Evolutionary conservation across 2,888 invertebrate genomes (phyloP).

Genomic region (Gryllus longicercus): DNA sequence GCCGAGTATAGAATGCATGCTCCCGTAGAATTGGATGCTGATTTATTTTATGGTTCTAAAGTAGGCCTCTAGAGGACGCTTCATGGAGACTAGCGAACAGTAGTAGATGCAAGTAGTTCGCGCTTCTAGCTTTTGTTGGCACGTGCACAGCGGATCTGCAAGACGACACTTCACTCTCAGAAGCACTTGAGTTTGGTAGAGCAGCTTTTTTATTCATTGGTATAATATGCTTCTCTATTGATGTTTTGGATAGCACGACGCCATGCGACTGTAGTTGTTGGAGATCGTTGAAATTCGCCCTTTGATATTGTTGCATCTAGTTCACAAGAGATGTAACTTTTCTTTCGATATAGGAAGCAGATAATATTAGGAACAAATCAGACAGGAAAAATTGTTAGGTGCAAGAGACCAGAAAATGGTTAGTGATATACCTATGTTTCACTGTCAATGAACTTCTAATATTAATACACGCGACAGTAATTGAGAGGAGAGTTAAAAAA

Average conservation of each 20-base stretch:
- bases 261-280: no score
- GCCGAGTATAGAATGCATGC: constrained; percentile 1
- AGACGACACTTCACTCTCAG: neutral
- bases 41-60: neutral
- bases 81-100: neutral
- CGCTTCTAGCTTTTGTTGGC: neutral
- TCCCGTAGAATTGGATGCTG: neutral
- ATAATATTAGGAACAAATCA: no score
- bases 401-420: no score
- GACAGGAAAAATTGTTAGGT: no score
- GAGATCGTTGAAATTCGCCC: no score
- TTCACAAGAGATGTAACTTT: no score
- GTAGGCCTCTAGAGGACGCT: neutral
- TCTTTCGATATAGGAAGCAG: no score
- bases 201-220: neutral
- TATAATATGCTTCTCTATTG: neutral
- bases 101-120: neutral
- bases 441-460: no score
- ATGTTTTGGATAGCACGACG: neutral
- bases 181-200: neutral
- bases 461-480: no score
- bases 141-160: neutral
- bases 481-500: no score
- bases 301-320: no score
- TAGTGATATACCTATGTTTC: no score